Percentiles rank a stretch among this genome's conserved stretches.
These are phyloP conservation scores for Pristis pectinata DNA, from an alignment of 2,797 vertebrate species.

Conservation along the genomic window DNA sequence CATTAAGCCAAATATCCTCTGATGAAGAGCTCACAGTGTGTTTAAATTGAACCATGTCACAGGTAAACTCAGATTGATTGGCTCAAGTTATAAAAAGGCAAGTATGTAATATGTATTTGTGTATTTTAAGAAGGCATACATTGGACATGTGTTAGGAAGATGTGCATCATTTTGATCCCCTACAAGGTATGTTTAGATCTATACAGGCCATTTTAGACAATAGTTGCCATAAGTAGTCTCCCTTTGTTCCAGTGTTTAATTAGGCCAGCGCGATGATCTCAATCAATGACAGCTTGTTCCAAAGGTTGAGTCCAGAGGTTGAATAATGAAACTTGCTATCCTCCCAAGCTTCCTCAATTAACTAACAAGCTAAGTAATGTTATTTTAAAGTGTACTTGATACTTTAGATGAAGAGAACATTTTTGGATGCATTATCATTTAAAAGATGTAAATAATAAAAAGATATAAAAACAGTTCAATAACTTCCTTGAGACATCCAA, in stretches of 20 bases:
- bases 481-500: constrained; percentile 5
- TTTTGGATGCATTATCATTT: background rate
- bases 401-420: background rate
- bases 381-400: background rate
- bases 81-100: background rate
- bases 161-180: too few species aligned
- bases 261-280: background rate
- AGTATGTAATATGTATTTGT: too few species aligned
- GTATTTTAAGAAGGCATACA: too few species aligned
- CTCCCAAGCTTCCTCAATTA: background rate
- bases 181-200: too few species aligned
- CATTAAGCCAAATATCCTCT: background rate
- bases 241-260: background rate
- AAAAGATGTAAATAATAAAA: background rate
- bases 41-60: too few species aligned
- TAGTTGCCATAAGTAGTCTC: background rate
- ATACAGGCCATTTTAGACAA: too few species aligned
- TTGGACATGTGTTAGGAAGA: background rate
- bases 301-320: background rate
- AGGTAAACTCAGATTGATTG: background rate
- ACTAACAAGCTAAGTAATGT: background rate
- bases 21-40: background rate
- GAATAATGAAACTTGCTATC: background rate
- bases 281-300: background rate
- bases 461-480: background rate